Base-by-base conservation (phyloP, 2,113 vertebrate species). In the Mesoclemmys tuberculata region DNA sequence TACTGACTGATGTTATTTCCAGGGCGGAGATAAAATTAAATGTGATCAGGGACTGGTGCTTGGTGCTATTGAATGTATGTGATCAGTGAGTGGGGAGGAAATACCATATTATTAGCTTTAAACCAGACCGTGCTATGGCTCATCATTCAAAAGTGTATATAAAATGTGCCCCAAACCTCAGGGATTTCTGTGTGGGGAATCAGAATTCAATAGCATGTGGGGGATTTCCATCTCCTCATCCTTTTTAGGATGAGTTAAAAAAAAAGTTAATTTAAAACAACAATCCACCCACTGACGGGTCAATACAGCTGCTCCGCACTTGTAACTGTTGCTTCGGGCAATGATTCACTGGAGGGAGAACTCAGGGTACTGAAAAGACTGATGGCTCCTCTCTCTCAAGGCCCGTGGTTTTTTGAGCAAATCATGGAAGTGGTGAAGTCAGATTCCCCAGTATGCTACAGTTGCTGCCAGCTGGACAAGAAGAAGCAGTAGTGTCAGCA, bases 1-100 rank as follows among this genome's bases (percentile, higher is more conserved):
- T 97, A 95, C 91, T 79, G 93, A 93, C 89, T 94, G 97, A 89
- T 3, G 16, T 88, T 94, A 10, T 85, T 95, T 94, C 92, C 94
- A 64, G 29, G 5, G 80, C 85, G 88, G 87, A 84, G n/a, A 85
- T 44, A 78, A 97, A 94, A 94, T 87, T 87, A 89, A 84, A 75
- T 79, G 44, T 1, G 1, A n/a, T 52, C 83, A 55, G 22, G 31
- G 81, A n/a, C 19, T 52, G 84, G 61, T 87, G 31, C 56, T 64
- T 89, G 80, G 90, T 88, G 85, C 71, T 94, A 6, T 35, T 54
- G 6, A 2, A 3, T 0, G 5, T 21, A 35, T 6, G 31, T 55
- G 27, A 38, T 38, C 14, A 44, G 1, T 2, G 84, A 22, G 14
- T 4, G 46, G 87, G 78, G 52, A 85, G n/a, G 46, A 55, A 0